A percentile compares a stretch with the other conserved stretches of the same genome.
Evolutionary conservation across 2,113 vertebrate species (phyloP).

Genomic region (Onychostoma macrolepis): DNA sequence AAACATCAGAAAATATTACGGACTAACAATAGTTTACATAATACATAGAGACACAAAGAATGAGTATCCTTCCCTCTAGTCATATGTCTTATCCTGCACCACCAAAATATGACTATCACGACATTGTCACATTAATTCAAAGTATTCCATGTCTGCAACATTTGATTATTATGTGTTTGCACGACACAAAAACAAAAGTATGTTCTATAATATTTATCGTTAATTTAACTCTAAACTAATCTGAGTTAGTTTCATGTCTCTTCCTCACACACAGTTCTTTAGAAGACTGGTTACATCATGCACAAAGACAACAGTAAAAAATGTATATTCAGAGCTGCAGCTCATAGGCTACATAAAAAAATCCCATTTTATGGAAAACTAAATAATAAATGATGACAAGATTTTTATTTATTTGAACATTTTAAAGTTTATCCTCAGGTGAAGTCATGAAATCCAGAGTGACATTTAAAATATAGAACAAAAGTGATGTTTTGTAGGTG

Average conservation of each 20-base stretch:
- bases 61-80: too few species aligned
- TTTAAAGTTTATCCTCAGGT: not conserved
- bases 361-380: not conserved
- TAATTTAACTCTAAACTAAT: too few species aligned
- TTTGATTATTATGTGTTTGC: too few species aligned
- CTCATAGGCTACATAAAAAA: not conserved
- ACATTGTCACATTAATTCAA: too few species aligned
- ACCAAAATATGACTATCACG: too few species aligned
- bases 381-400: not conserved
- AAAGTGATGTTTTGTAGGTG: not conserved
- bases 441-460: not conserved
- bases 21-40: too few species aligned
- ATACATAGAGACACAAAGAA: too few species aligned
- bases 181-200: too few species aligned
- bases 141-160: too few species aligned
- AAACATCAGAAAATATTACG: too few species aligned
- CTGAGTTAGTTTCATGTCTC: not conserved
- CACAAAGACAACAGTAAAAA: not conserved
- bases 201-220: too few species aligned
- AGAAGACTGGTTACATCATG: not conserved
- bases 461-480: slow-evolving; percentile 4
- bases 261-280: not conserved
- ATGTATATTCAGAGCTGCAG: not conserved
- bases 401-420: not conserved
- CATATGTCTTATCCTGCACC: too few species aligned